A percentile compares a stretch with the other conserved stretches of the same genome.
Conservation (phyloP, 1,140 invertebrate species). For the Maconellicoccus hirsutus region DNA sequence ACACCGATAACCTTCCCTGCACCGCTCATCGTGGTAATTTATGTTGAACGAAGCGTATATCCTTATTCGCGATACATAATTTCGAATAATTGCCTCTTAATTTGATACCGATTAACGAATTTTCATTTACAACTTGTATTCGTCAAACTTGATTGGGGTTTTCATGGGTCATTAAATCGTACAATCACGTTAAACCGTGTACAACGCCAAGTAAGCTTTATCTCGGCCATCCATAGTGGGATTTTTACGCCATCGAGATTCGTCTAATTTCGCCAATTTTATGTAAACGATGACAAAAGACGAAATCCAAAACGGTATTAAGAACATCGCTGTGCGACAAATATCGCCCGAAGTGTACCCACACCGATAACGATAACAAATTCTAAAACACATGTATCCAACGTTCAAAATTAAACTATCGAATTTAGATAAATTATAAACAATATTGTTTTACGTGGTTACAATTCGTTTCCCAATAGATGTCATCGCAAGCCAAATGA, state of each 20-base stretch:
- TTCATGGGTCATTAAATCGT: constrained; percentile 2
- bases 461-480: neutral
- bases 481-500: neutral
- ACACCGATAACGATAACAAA: too few species aligned
- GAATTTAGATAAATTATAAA: neutral
- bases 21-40: neutral
- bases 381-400: too few species aligned
- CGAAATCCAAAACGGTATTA: too few species aligned
- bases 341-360: too few species aligned
- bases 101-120: constrained; percentile 20
- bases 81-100: constrained; percentile 17
- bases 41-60: constrained; percentile 16
- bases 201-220: neutral
- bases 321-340: too few species aligned
- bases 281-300: too few species aligned
- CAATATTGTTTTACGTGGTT: neutral
- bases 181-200: neutral
- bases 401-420: neutral
- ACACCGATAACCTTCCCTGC: neutral
- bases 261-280: too few species aligned
- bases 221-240: neutral
- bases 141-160: neutral
- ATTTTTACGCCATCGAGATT: neutral
- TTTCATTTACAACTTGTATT: neutral
- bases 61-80: constrained; percentile 14